phyloP scores from a whole-genome alignment of 2,797 vertebrate genomes.

The Phaenicophaeus curvirostris region DNA sequence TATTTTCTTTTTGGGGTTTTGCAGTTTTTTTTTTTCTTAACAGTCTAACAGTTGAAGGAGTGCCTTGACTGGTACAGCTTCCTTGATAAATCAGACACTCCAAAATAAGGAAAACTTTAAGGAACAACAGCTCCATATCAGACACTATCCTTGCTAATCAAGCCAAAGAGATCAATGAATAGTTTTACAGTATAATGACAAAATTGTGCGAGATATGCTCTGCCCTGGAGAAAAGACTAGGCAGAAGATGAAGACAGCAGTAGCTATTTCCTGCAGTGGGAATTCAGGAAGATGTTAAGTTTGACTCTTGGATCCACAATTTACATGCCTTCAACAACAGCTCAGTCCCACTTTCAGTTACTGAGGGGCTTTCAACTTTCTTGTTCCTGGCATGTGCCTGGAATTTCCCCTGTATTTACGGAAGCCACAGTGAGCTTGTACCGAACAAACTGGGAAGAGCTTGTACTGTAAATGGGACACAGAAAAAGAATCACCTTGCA shows the following conservation, averaged over 20 bases:
- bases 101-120: background rate
- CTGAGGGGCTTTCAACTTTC: background rate
- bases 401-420: background rate
- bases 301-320: background rate
- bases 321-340: background rate
- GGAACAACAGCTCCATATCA: background rate
- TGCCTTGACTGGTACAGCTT: background rate
- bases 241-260: background rate
- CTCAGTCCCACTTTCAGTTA: background rate
- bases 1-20: background rate
- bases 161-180: background rate
- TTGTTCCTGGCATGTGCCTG: background rate
- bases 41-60: fast-evolving
- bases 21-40: background rate
- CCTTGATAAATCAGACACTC: background rate
- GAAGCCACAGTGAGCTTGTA: background rate
- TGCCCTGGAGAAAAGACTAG: background rate
- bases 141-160: background rate
- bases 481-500: background rate
- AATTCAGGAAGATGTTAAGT: background rate
- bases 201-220: background rate
- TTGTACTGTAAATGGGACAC: background rate
- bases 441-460: background rate
- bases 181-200: background rate
- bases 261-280: background rate